A percentile compares a stretch with the other conserved stretches of the same genome.
phyloP scores from a whole-genome alignment of 2,888 invertebrate genomes.

The Dryococelus australis region DNA sequence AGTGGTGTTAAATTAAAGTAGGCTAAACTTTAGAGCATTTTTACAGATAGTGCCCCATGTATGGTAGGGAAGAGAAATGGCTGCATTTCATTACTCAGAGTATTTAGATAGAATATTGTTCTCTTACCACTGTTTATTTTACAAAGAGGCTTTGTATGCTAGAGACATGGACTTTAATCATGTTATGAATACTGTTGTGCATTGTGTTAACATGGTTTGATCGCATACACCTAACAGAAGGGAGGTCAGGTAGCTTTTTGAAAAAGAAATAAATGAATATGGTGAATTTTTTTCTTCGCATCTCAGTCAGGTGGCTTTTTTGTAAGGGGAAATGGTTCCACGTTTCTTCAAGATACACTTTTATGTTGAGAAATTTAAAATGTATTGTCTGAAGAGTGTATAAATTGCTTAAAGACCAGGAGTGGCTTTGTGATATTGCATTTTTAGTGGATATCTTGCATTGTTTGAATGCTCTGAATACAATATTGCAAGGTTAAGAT shows the following conservation, averaged over 20 bases:
- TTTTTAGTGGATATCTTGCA: neutral
- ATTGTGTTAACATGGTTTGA: too few species aligned
- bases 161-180: too few species aligned
- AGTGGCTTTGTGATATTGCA: neutral
- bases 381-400: neutral
- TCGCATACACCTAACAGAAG: too few species aligned
- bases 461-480: neutral
- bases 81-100: too few species aligned
- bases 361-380: neutral
- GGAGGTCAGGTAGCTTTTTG: too few species aligned
- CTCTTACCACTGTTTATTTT: too few species aligned
- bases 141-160: too few species aligned
- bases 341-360: neutral
- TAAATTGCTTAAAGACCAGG: neutral
- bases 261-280: too few species aligned
- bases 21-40: neutral
- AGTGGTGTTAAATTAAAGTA: neutral
- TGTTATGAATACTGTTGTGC: too few species aligned
- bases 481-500: neutral
- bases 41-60: neutral
- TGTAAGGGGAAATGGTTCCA: neutral
- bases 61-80: neutral
- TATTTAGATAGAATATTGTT: too few species aligned
- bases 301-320: neutral
- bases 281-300: too few species aligned